Evolutionary conservation across 2,888 invertebrate genomes (phyloP), one percentile per base, ranked within the genome.

Genomic region (Drosophila algonquin): DNA sequence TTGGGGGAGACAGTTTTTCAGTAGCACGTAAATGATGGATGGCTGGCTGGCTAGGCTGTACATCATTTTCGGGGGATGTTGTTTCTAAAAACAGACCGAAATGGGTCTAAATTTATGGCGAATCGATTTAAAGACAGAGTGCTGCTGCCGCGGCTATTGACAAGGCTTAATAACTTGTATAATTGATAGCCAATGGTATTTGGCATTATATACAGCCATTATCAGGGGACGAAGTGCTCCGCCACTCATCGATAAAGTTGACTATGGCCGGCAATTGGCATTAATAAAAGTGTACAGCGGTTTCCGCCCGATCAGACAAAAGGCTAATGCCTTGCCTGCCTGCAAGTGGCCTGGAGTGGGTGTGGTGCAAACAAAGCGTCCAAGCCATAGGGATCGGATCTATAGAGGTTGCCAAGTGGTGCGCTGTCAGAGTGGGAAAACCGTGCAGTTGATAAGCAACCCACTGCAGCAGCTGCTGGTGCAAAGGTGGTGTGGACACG

Each of bases 281-380:
- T 77, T 84, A 84, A 81, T 84, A 79, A 79, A 84, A 75, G 58
- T 81, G 61, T 74, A 69, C 56, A 74, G 67, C 73, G 72, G 78
- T 80, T 82, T 82, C 80, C 85, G 82, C 69, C 61, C 80, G 70
- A 75, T 73, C 72, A 75, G 74, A 73, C 35, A 47, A 48, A 51
- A 60, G 55, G 27, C 75, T 40, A 40, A 40, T 40, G 40, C 40
- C 40, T 10, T 40, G 40, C 14, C 12, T 2, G 5, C 35, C 12
- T 35, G 35, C 27, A 27, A 27, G 27, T 7, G 27, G 27, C 35
- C 40, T 40, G 14, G n/a, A 40, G 58, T 76, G 76, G 76, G 76
- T 69, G 58, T 76, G 73, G 76, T 76, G 69, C 76, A 73, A 45
- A 51, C 63, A 73, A 69, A 77, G 40, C 7, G 40, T 14, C 7